phyloP scores from a whole-genome alignment of 2,113 vertebrate genomes.

The Otolemur garnettii region DNA sequence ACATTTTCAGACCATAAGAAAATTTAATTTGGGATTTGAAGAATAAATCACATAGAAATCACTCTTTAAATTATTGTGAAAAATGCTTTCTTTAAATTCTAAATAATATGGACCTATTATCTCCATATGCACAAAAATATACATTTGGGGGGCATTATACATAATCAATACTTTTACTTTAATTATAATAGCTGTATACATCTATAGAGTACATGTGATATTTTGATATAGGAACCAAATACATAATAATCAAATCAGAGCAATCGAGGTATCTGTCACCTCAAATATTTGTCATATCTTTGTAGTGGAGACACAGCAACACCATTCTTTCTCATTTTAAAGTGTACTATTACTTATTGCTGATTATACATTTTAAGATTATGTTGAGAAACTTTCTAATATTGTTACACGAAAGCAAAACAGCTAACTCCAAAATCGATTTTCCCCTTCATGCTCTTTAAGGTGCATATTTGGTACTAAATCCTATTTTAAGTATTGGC shows the following conservation, averaged over 20 bases:
- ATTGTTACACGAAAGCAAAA: not conserved
- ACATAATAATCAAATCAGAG: too few species aligned
- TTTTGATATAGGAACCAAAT: too few species aligned
- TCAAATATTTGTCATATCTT: too few species aligned
- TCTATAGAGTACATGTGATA: too few species aligned
- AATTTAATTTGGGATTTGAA: conserved; percentile 13
- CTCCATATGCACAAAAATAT: not conserved
- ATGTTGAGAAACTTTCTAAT: not conserved
- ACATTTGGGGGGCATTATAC: not conserved
- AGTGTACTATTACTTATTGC: too few species aligned
- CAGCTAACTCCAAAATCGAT: not conserved
- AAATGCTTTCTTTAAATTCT: not conserved
- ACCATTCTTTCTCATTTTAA: too few species aligned
- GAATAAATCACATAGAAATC: not conserved
- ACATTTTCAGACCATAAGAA: conserved; percentile 81
- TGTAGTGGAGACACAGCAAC: too few species aligned
- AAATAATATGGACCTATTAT: not conserved
- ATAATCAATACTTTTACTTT: not conserved
- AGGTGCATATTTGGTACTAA: not conserved
- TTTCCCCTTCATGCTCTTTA: not conserved
- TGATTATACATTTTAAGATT: not conserved
- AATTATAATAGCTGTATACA: too few species aligned
- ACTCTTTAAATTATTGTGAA: not conserved
- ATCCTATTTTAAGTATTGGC: not conserved
- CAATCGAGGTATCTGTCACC: too few species aligned